Evolutionary conservation across 2,888 invertebrate species (phyloP).

Genomic region (Tenthredo distinguenda): DNA sequence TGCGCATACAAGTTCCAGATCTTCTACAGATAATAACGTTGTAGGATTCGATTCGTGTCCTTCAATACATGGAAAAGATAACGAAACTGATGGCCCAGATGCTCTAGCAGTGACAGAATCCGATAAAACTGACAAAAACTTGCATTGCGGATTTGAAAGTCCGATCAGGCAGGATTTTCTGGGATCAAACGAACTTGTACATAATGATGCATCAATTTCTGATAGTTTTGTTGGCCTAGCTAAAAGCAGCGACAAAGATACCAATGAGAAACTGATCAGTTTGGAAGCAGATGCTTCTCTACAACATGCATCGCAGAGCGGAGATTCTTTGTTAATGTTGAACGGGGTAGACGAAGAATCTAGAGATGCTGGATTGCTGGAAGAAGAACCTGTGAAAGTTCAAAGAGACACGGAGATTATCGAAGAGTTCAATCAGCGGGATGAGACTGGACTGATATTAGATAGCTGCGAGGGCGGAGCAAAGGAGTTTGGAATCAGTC

Average conservation of each 20-base stretch:
- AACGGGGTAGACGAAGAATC: not conserved
- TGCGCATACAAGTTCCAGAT: conserved; percentile 17
- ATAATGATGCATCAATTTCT: not conserved
- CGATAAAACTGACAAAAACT: not conserved
- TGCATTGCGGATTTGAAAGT: not conserved
- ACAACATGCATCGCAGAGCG: not conserved
- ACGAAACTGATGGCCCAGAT: not conserved
- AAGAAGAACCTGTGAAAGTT: conserved; percentile 7
- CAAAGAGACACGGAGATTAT: not conserved
- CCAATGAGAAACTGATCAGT: not conserved
- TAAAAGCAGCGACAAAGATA: not conserved
- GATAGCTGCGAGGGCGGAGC: conserved; percentile 13
- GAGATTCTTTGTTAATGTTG: not conserved
- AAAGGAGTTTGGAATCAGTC: not conserved
- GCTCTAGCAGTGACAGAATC: not conserved
- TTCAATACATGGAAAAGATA: not conserved
- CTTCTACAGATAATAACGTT: conserved; percentile 2
- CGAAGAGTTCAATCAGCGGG: not conserved
- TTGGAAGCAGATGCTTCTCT: not conserved
- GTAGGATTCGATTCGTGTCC: not conserved
- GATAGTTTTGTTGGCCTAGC: not conserved
- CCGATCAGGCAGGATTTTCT: not conserved
- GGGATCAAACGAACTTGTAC: not conserved
- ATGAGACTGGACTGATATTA: not conserved
- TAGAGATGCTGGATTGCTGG: not conserved